A percentile compares a stretch with the other conserved stretches of the same genome.
phyloP scores from a whole-genome alignment of 2,888 invertebrate genomes.

The Brenthis ino region DNA sequence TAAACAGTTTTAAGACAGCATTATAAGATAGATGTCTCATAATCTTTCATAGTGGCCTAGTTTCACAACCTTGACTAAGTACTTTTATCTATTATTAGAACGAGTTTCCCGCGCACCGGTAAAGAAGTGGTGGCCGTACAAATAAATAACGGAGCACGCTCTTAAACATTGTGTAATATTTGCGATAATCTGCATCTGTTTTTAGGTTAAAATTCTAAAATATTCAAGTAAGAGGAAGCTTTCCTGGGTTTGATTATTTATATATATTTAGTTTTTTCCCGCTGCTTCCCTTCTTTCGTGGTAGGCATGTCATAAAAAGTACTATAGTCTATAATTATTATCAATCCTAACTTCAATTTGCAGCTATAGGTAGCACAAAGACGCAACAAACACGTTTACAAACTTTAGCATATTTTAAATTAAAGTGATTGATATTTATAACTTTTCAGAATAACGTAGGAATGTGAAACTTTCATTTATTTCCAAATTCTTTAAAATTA shows the following conservation, averaged over 20 bases:
- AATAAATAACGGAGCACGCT: constrained; percentile 34
- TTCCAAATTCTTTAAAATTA: no score
- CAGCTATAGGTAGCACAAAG: no score
- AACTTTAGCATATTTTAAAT: no score
- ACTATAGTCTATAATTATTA: no score
- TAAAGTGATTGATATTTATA: no score
- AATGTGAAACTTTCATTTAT: no score
- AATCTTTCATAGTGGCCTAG: constrained; percentile 67
- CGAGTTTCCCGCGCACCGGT: constrained; percentile 59
- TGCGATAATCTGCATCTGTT: constrained; percentile 25
- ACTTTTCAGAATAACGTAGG: no score
- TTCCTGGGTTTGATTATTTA: not conserved
- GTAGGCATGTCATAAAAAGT: no score
- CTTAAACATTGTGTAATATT: constrained; percentile 28
- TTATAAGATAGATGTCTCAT: constrained; percentile 40
- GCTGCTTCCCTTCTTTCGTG: no score
- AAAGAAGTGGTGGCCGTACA: constrained; percentile 45
- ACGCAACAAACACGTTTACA: no score
- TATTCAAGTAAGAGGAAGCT: not conserved
- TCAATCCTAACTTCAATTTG: no score
- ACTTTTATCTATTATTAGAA: constrained; percentile 68
- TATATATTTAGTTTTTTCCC: not conserved
- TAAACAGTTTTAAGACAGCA: constrained; percentile 18
- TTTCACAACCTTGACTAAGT: constrained; percentile 72
- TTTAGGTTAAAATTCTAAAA: constrained; percentile 2